Percentiles rank a stretch among this genome's conserved stretches.
Conservation (phyloP, 2,113 vertebrate species). For the Plecturocebus donacophilus region DNA sequence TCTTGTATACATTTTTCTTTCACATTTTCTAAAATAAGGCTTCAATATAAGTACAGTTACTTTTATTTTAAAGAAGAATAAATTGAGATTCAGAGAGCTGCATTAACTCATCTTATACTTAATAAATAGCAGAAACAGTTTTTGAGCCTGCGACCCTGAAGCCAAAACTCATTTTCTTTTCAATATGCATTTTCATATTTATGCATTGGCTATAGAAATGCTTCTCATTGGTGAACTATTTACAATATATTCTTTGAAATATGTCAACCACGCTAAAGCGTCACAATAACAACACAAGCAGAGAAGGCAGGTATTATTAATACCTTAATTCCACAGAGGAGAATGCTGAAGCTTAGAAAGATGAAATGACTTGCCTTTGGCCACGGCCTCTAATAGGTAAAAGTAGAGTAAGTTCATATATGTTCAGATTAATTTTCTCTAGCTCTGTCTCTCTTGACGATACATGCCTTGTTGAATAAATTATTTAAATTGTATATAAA, state of each 20-base stretch:
- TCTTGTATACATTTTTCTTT: neutral
- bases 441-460: neutral
- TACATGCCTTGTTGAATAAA: neutral
- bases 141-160: neutral
- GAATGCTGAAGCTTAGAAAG: neutral
- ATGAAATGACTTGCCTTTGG: neutral
- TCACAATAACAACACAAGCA: neutral
- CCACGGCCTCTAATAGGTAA: neutral
- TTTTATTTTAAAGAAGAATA: constrained; percentile 24
- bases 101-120: neutral
- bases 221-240: neutral
- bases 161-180: neutral
- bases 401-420: neutral
- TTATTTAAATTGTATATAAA: neutral
- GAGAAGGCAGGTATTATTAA: neutral
- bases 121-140: neutral
- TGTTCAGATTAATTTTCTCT: neutral
- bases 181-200: constrained; percentile 19
- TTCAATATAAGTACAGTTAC: neutral
- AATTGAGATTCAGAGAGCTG: constrained; percentile 1
- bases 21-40: neutral
- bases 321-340: neutral
- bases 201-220: neutral
- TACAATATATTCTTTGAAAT: neutral
- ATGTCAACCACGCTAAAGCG: neutral